phyloP scores from a whole-genome alignment of 1,140 invertebrate species.

The Archivesica marissinica region DNA sequence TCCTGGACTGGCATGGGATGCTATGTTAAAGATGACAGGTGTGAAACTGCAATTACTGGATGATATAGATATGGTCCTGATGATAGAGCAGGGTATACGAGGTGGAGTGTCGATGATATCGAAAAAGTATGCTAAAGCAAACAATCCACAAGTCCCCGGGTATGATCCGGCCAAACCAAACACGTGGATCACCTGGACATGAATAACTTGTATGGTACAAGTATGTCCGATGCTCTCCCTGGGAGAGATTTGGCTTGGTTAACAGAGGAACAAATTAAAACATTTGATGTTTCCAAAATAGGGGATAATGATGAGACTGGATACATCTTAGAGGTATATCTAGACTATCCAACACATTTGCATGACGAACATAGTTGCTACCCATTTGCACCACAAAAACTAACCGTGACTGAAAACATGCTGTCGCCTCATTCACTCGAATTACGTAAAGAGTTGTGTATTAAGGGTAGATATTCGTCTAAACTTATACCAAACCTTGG shows the following conservation, averaged over 20 bases:
- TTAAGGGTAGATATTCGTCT: not conserved
- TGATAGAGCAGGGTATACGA: constrained; percentile 73
- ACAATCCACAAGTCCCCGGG: constrained; percentile 14
- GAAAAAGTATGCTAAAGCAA: constrained; percentile 48
- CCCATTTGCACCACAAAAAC: not conserved
- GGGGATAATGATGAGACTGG: no score
- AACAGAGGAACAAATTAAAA: not conserved
- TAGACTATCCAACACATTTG: not conserved
- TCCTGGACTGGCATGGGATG: constrained; percentile 78
- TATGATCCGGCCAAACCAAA: no score
- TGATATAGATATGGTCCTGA: constrained; percentile 67
- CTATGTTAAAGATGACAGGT: constrained; percentile 66
- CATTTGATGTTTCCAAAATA: not conserved
- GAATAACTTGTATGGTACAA: not conserved
- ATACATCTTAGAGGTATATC: not conserved
- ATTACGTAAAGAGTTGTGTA: not conserved
- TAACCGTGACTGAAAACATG: no score
- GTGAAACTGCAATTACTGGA: not conserved
- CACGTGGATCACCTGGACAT: no score
- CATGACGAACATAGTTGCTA: not conserved
- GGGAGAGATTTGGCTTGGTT: not conserved
- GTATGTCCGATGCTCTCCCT: not conserved
- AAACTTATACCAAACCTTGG: constrained; percentile 29
- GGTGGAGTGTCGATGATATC: constrained; percentile 44
- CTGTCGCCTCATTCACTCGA: no score